These are phyloP conservation scores for Rhinolophus sinicus DNA, from an alignment of 2,113 vertebrate genomes.

Conservation along the genomic window DNA sequence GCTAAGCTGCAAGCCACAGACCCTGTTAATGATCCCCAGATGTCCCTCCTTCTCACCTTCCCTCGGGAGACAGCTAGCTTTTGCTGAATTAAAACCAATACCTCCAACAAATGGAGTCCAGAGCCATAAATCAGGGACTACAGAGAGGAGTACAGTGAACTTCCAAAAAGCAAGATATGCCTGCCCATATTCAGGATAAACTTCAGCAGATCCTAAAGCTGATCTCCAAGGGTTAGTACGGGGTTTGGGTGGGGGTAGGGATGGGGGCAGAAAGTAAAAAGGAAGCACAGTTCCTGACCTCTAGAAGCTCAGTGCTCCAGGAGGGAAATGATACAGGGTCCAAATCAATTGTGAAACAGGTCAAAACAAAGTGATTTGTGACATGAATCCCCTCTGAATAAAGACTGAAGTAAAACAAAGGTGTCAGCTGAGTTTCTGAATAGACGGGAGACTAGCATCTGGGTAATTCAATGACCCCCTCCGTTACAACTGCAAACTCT, in stretches of 20 bases:
- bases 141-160: not conserved
- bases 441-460: not conserved
- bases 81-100: constrained; percentile 67
- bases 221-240: not conserved
- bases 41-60: constrained; percentile 66
- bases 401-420: not conserved
- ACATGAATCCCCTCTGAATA: not conserved
- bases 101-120: constrained; percentile 56
- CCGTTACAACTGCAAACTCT: not conserved
- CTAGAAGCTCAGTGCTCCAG: not conserved
- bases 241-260: too few species aligned
- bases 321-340: not conserved
- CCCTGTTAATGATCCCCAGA: constrained; percentile 62
- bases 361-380: not conserved
- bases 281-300: not conserved
- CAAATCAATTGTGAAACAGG: not conserved
- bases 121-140: constrained; percentile 53
- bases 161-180: constrained; percentile 1
- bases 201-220: not conserved
- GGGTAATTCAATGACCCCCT: not conserved
- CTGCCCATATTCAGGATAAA: not conserved
- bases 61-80: constrained; percentile 47
- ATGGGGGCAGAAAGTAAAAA: not conserved
- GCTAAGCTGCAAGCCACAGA: constrained; percentile 33
- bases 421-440: not conserved